These are phyloP conservation scores for Delichon dasypus DNA, from an alignment of 2,797 vertebrate genomes.

Conservation along the genomic window DNA sequence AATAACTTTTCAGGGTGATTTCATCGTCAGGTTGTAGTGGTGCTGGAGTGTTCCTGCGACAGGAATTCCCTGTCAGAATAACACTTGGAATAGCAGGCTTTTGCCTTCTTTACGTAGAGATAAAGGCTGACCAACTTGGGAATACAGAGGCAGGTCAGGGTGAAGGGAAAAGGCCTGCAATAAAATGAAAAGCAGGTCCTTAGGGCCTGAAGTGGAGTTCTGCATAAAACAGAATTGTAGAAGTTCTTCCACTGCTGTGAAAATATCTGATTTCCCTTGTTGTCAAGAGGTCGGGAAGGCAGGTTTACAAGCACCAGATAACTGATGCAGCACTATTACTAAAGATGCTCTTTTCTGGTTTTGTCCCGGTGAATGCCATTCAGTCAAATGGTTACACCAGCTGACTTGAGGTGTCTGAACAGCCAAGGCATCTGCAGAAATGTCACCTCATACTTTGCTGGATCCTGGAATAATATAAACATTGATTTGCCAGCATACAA, in stretches of 20 bases:
- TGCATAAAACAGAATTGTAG: conserved; percentile 40
- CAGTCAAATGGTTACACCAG: background rate
- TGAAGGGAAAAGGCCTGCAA: conserved; percentile 59
- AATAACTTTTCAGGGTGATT: conserved; percentile 4
- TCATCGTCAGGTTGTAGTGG: background rate
- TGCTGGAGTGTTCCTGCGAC: background rate
- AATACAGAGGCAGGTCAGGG: conserved; percentile 65
- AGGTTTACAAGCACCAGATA: conserved; percentile 41
- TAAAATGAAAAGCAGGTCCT: conserved; percentile 75
- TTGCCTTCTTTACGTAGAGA: conserved; percentile 52
- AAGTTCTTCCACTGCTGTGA: conserved; percentile 28
- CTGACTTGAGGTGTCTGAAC: background rate
- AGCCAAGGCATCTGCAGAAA: background rate
- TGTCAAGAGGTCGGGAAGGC: conserved; percentile 58
- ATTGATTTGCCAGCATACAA: background rate
- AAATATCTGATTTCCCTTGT: conserved; percentile 73
- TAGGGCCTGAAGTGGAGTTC: conserved; percentile 55
- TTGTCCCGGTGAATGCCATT: background rate
- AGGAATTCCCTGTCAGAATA: conserved; percentile 26
- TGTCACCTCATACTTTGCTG: background rate
- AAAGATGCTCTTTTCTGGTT: background rate
- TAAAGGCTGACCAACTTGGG: conserved; percentile 61
- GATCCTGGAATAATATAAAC: background rate
- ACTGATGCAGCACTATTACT: conserved; percentile 38
- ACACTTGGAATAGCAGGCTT: background rate